A percentile compares a stretch with the other conserved stretches of the same genome.
Conservation (phyloP, 2,797 vertebrate genomes). For the Tolypeutes matacus region DNA sequence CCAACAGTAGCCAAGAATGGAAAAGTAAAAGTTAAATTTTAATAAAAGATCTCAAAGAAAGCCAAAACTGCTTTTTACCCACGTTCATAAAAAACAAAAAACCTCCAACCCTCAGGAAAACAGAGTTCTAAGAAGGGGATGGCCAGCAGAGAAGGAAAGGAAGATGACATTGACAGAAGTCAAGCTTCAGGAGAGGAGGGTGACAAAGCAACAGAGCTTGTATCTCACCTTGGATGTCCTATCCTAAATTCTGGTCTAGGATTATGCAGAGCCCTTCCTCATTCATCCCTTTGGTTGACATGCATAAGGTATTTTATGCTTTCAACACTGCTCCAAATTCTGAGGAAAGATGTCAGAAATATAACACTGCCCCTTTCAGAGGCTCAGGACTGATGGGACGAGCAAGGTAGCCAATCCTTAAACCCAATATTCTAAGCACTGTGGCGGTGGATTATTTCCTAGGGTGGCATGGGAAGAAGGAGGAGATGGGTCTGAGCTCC, state of each 20-base stretch:
- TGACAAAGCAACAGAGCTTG: fast-evolving
- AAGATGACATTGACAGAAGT: no score
- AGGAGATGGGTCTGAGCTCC: neutral
- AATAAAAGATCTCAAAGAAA: neutral
- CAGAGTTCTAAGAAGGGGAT: no score
- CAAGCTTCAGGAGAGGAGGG: neutral
- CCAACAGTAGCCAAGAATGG: neutral
- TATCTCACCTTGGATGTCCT: fast-evolving
- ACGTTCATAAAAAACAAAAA: neutral
- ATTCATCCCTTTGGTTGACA: neutral
- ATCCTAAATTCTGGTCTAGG: no score
- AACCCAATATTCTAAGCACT: neutral
- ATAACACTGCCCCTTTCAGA: neutral
- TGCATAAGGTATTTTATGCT: neutral
- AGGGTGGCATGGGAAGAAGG: fast-evolving
- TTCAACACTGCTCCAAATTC: neutral
- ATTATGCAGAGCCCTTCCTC: neutral
- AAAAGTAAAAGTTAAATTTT: neutral
- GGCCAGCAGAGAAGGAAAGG: neutral
- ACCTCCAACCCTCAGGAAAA: neutral
- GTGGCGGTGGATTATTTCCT: fast-evolving
- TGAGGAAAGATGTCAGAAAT: neutral
- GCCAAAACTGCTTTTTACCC: neutral
- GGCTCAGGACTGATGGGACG: no score
- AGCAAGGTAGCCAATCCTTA: no score